Base-by-base conservation (phyloP, 1,140 invertebrate genomes). In the Drosophila sechellia region DNA sequence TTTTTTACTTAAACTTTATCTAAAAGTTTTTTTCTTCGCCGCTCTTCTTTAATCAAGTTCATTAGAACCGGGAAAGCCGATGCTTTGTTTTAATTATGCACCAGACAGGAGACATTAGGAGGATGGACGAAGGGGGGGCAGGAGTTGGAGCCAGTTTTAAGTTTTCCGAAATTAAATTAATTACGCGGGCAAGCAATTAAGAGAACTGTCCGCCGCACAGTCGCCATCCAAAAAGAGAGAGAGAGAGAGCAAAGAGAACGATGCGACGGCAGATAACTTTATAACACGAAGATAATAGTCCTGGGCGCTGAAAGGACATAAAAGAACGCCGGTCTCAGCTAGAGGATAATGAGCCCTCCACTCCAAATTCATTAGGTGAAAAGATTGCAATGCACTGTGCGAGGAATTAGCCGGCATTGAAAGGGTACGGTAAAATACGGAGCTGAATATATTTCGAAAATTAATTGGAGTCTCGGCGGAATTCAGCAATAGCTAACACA, bases 131-230 rank as follows among this genome's bases (percentile, higher is more conserved):
- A 53, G 35, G 34, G 58, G 40, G 15, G 13, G 25, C 52, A 45
- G 39, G 20, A 39, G 52, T 50, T 46, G 68, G 17, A 35, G 53
- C 42, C 68, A 81, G 79, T 83, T 81, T 81, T 81, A 81, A 81
- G 79, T 81, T 81, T 70, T 81, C 17, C 60, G 42, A 74, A 81
- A 81, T 81, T 81, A 81, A 81, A 81, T 81, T 81, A 81, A 81
- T 81, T 81, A 81, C 79, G 80, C 80, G 79, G 57, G 69, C 79
- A 78, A 78, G 79, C 79, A 81, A 81, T 81, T 81, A 83, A 81
- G 79, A 63, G 77, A 81, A 83, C 79, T 81, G 79, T 81, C 79
- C 74, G 54, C 55, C 34, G 56, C 77, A 79, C 52, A 42, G 69
- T 8, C 59, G 10, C 49, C 15, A 22, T 22, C 17, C 42, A 8